Base-by-base conservation (phyloP, 2,888 invertebrate species). In the Apamea crenata region DNA sequence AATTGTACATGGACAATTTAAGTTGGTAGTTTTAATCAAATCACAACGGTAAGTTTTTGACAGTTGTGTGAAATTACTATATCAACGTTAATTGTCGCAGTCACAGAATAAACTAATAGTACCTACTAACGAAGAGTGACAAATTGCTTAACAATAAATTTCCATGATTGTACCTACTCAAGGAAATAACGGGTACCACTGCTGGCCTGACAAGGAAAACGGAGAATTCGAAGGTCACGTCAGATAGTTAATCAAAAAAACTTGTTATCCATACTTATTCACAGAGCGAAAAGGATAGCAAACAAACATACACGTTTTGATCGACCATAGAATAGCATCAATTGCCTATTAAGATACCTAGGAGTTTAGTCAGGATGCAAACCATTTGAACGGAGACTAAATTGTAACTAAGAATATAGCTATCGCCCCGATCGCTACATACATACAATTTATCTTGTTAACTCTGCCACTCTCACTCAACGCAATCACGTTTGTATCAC, bases 401-500 rank as follows among this genome's bases (percentile, higher is more conserved):
- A 87, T 68, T n/a, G 56, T 59, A 5, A 12, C 1, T 12, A n/a
- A 3, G 25, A 47, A 16, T 16, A 47, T 56, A 56, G 12, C 56
- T n/a, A 56, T 56, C 65, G 73, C 50, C 44, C 40, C 50, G 50
- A 56, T n/a, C 59, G 44, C 66, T 71, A 29, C 56, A 71, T 47
- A 36, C 44, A 6, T 32, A n/a, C 47, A 68, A 74, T 84, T 68
- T 63, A 77, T 65, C 85, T 73, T 76, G 63, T 87, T 87, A 87
- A 67, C 59, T 50, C 75, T 68, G 59, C 36, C 70, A 53, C 7
- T 59, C 75, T 29, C 73, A 71, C 63, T 79, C 53, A 65, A 65
- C 18, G 40, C 65, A 53, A 68, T 74, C 63, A 18, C 25, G 21
- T 61, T 73, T 40, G 44, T 53, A 44, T 50, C 50, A 65, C 10